Conservation (phyloP, 2,113 vertebrate species). For the Bubo bubo region DNA sequence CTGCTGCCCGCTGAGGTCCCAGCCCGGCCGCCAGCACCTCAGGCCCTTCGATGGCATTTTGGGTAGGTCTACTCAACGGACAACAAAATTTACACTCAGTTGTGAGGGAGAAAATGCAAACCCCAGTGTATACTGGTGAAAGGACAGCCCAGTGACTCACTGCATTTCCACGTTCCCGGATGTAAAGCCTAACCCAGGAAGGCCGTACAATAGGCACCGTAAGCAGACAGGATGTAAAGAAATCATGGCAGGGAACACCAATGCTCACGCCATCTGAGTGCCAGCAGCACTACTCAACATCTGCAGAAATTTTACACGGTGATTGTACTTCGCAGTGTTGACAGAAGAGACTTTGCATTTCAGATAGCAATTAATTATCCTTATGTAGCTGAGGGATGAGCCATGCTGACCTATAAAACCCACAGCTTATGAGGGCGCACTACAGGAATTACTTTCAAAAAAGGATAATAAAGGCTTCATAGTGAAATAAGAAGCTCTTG, state of each 20-base stretch:
- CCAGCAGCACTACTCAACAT: background rate
- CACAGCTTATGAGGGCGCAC: background rate
- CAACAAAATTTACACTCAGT: no score
- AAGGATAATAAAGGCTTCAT: background rate
- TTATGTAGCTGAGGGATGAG: background rate
- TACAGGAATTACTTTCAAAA: background rate
- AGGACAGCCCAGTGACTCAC: background rate
- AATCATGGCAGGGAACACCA: background rate
- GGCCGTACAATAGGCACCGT: no score
- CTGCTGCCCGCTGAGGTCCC: no score
- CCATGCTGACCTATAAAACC: background rate
- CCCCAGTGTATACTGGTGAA: background rate
- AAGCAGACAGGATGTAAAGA: background rate
- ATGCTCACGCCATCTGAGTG: background rate
- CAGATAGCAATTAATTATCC: background rate
- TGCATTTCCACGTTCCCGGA: accelerated
- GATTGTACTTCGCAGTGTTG: background rate
- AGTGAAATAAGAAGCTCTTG: background rate
- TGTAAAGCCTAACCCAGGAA: no score
- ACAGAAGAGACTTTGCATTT: background rate
- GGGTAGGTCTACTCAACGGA: no score
- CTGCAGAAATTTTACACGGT: background rate
- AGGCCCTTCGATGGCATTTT: background rate
- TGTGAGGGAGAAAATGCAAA: background rate
- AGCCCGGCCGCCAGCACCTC: no score